Evolutionary conservation across 2,113 vertebrate genomes (phyloP).

Genomic region (Hypanus sabinus): DNA sequence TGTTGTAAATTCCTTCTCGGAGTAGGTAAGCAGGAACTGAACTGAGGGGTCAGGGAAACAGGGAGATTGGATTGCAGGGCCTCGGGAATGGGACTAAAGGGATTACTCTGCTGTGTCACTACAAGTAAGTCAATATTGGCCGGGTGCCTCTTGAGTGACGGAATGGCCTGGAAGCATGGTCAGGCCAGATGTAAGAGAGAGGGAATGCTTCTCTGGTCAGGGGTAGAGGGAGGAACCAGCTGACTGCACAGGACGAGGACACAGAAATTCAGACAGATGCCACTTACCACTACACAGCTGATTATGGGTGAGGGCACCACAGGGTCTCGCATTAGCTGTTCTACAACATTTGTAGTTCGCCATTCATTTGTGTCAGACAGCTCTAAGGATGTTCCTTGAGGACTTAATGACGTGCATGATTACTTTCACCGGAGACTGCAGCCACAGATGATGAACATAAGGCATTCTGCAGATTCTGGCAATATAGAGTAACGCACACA

Average conservation of each 20-base stretch:
- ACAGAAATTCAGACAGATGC: background rate
- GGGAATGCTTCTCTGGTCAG: background rate
- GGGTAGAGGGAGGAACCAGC: background rate
- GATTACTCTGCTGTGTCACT: too few species aligned
- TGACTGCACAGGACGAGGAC: background rate
- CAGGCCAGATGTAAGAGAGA: background rate
- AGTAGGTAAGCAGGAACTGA: too few species aligned
- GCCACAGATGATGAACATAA: background rate
- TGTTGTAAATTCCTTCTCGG: too few species aligned
- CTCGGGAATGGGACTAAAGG: too few species aligned
- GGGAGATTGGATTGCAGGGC: too few species aligned
- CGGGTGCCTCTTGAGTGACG: background rate
- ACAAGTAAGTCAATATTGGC: too few species aligned
- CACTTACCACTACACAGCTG: too few species aligned
- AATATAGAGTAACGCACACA: too few species aligned
- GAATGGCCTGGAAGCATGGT: too few species aligned
- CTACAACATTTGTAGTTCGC: background rate
- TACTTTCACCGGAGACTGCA: background rate
- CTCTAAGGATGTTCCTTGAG: background rate
- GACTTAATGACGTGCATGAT: background rate
- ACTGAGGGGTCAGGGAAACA: too few species aligned
- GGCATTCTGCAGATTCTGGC: too few species aligned
- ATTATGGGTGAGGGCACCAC: too few species aligned
- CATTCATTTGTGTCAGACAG: background rate
- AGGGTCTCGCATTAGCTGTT: background rate